Conservation (phyloP, 2,888 invertebrate genomes). For the Neoitamus cyanurus region DNA sequence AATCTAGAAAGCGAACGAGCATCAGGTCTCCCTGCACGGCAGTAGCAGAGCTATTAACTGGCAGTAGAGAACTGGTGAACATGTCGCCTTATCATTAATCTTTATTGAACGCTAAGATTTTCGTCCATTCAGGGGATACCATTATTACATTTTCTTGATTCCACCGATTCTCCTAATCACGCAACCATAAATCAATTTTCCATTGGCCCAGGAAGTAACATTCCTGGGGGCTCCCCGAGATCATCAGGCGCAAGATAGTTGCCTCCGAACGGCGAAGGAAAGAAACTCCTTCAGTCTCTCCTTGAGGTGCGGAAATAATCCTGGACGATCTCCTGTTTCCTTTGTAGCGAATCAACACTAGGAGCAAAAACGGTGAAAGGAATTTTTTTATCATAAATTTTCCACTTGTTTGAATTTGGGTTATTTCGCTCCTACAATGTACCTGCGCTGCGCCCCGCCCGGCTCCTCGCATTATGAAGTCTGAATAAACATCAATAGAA, state of each 20-base stretch:
- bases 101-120: conserved; percentile 24
- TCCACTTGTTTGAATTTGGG: conserved; percentile 49
- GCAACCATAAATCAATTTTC: conserved; percentile 46
- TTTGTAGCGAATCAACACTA: conserved; percentile 38
- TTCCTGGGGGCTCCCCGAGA: neutral
- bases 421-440: conserved; percentile 30
- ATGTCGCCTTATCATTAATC: conserved; percentile 42
- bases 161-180: conserved; percentile 25
- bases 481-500: conserved; percentile 44
- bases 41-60: neutral
- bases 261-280: neutral
- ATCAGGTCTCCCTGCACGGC: neutral
- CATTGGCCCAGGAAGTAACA: conserved; percentile 18
- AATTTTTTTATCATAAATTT: conserved; percentile 51
- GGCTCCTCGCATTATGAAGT: neutral
- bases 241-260: conserved; percentile 28
- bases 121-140: conserved; percentile 22
- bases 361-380: conserved; percentile 35
- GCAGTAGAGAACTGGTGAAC: conserved; percentile 9
- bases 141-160: conserved; percentile 31
- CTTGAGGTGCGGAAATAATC: conserved; percentile 38
- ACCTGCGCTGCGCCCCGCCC: neutral
- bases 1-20: neutral
- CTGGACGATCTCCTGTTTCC: conserved; percentile 38
- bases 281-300: conserved; percentile 28